Evolutionary conservation across 2,113 vertebrate genomes (phyloP).

Genomic region (Geococcyx californianus): DNA sequence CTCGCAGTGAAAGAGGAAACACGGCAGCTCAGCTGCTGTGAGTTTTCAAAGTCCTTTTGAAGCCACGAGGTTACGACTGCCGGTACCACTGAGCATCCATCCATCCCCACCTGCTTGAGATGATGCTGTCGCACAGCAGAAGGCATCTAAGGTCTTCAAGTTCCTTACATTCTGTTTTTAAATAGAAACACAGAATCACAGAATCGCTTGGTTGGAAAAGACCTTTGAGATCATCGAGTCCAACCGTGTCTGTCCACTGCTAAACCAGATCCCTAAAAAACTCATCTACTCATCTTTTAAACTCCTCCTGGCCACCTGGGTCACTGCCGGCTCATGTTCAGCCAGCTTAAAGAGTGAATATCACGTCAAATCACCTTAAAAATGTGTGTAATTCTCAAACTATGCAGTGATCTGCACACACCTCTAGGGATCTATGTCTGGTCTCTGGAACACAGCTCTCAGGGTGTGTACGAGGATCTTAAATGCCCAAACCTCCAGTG

Average conservation of each 20-base stretch:
- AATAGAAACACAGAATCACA: background rate
- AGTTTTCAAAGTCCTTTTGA: background rate
- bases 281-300: too few relatives aligned
- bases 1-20: background rate
- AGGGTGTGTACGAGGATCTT: fast-evolving
- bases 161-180: background rate
- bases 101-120: background rate
- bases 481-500: background rate
- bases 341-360: background rate
- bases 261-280: too few relatives aligned
- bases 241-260: too few relatives aligned
- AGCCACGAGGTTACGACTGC: background rate
- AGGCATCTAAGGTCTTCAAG: background rate
- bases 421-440: fast-evolving
- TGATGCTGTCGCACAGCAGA: background rate
- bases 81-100: background rate
- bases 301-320: too few relatives aligned
- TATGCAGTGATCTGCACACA: fast-evolving
- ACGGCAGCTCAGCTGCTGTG: background rate
- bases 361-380: background rate
- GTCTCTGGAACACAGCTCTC: background rate
- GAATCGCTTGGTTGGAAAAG: too few relatives aligned
- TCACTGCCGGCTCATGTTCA: too few relatives aligned
- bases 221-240: too few relatives aligned
- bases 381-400: fast-evolving